These are phyloP conservation scores for Ormyrus pomaceus DNA, from an alignment of 2,888 invertebrate genomes.

Conservation along the genomic window DNA sequence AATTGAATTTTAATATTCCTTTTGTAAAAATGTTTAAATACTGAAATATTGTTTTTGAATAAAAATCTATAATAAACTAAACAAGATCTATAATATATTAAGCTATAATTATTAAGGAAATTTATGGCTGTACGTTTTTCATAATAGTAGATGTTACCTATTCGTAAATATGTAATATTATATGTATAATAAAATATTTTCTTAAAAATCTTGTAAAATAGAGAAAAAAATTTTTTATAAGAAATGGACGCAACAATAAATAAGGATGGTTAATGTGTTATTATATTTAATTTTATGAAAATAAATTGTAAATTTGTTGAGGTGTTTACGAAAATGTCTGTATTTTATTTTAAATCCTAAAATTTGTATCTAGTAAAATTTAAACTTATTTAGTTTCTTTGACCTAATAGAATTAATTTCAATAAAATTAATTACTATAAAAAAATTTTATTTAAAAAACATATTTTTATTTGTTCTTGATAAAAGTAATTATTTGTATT, in stretches of 20 bases:
- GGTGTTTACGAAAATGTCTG: constrained; percentile 1
- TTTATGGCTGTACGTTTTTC: constrained; percentile 52
- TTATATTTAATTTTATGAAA: constrained; percentile 19
- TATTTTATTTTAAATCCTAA: no score
- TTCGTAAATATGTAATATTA: constrained; percentile 34
- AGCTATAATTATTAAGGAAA: constrained; percentile 39
- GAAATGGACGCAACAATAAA: background rate
- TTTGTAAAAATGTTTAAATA: constrained; percentile 25
- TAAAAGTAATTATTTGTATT: no score
- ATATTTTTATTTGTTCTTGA: no score
- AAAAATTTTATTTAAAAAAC: no score
- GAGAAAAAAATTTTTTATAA: constrained; percentile 20
- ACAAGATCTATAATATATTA: constrained; percentile 10
- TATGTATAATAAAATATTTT: constrained; percentile 34
- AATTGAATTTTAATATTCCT: constrained; percentile 2
- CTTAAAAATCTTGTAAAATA: constrained; percentile 19
- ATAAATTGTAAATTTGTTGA: constrained; percentile 26
- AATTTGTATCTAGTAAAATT: no score
- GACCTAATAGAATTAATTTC: background rate
- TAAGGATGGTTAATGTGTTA: constrained; percentile 29
- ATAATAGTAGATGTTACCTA: constrained; percentile 44
- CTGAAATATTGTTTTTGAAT: constrained; percentile 19
- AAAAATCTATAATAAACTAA: constrained; percentile 12
- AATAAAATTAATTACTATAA: no score
- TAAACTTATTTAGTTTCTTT: no score